Evolutionary conservation across 2,113 vertebrate species (phyloP), one percentile per base, ranked within the genome.

Genomic region (Uria aalge): DNA sequence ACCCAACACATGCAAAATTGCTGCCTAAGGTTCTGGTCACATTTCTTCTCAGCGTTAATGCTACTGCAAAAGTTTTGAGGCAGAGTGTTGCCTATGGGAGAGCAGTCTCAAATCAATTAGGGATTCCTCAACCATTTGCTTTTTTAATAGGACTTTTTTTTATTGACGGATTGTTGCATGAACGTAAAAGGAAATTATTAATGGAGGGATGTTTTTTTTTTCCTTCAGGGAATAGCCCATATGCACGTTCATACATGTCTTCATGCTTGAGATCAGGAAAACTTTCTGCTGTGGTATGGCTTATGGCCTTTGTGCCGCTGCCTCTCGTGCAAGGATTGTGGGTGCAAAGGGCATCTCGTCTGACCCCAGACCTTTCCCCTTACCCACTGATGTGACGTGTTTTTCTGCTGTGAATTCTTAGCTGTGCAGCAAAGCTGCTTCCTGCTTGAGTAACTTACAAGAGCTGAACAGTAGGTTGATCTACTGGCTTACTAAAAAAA

Each of bases 371-470:
- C 1, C 40, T 79, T 73, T 36, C 12, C 16, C 15, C 12, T 71
- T 55, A 20, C 2, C 20, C 17, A 18, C 23, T 2, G 7, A 24
- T 16, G 27, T 22, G 60, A 30, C 0, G 0, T 22, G 21, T 12
- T 34, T 66, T 78, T 48, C 53, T 60, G 20, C 16, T 41, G 19
- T 48, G 59, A 50, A 17, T 77, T 77, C 57, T 40, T 72, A 43
- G 52, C 73, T 76, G 53, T 66, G 52, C 53, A 75, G 38, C 32
- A 47, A 29, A 29, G 26, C 16, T 63, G 43, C 47, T 72, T 63
- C 15, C 53, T 88, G n/a, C 48, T 74, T 27, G 22, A 56, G 30
- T 80, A 52, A 60, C 14, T 79, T 47, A 3, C 0, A 8, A 4
- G 52, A 75, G 19, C 16, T 76, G 43, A 83, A 24, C 15, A 6